Evolutionary conservation across 2,888 invertebrate species (phyloP).

Genomic region (Myopa testacea): DNA sequence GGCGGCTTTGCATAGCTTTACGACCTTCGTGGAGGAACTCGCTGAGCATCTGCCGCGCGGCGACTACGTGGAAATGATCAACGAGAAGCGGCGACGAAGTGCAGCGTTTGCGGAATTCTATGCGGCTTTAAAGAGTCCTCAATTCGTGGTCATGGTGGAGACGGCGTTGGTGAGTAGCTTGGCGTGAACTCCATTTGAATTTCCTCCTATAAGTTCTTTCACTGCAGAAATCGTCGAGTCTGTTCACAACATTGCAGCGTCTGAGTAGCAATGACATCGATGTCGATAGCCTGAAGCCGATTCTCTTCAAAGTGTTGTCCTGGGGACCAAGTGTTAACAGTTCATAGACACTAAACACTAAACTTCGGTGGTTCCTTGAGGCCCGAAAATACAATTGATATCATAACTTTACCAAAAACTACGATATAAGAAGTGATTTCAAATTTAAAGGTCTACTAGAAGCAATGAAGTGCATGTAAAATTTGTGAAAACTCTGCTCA

Average conservation of each 20-base stretch:
- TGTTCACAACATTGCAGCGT: constrained; percentile 50
- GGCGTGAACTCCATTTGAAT: not conserved
- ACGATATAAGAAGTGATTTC: too few species aligned
- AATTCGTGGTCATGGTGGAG: constrained; percentile 53
- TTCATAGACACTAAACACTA: not conserved
- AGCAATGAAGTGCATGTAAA: too few species aligned
- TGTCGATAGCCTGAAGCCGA: constrained; percentile 52
- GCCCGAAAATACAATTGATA: too few species aligned
- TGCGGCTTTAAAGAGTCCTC: constrained; percentile 53
- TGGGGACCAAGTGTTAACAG: constrained; percentile 54
- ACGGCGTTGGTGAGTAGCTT: constrained; percentile 52
- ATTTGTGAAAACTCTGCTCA: too few species aligned
- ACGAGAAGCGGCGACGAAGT: constrained; percentile 53
- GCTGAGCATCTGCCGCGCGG: constrained; percentile 55
- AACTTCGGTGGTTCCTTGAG: too few species aligned
- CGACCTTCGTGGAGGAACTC: constrained; percentile 56
- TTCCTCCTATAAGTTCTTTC: not conserved
- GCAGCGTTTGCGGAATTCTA: constrained; percentile 57
- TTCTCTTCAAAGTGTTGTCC: constrained; percentile 57
- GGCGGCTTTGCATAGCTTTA: constrained; percentile 47
- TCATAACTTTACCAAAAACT: too few species aligned
- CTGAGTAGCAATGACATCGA: constrained; percentile 54
- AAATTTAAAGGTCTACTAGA: too few species aligned
- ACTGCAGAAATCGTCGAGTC: constrained; percentile 52
- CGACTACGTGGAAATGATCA: constrained; percentile 56